Evolutionary conservation across 2,797 vertebrate species (phyloP), one percentile per base, ranked within the genome.

Genomic region (Fundulus diaphanus): DNA sequence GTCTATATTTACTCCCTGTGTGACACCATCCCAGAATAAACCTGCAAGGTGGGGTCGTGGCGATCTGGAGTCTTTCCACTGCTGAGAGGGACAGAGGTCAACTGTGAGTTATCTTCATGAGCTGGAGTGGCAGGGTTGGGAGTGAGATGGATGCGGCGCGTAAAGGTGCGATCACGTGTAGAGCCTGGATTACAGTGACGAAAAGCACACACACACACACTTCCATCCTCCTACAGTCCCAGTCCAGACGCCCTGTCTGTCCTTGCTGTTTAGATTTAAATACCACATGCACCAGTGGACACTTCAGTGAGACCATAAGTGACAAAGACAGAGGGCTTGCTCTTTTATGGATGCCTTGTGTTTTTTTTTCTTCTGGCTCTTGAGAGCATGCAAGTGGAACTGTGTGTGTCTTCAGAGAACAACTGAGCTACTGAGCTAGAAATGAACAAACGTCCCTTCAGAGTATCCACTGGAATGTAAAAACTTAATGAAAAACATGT

Each of bases 11-110:
- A 85, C 87, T 73, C 81, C 80, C 87, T 72, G 54, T 72, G 76
- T 89, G 82, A 82, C 78, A 82, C 65, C 76, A 79, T 88, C 88
- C 87, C 84, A 90, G 83, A 94, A 91, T 92, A 93, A n/a, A 89
- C 86, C 51, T 3, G n/a, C 82, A 82, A 81, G 79, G 75, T 59
- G 3, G 46, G 46, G 46, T 15, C 5, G 22, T 22, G 24, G 76
- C 82, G 59, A 81, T 87, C 84, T 16, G n/a, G 75, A 88, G 76
- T 56, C 77, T 87, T 87, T 88, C 86, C 81, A 88, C 59, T 70
- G 71, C 73, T 76, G 85, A 91, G 79, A 84, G 77, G 51, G 68
- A 81, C 77, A 77, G 70, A 80, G 77, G 82, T 75, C 65, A 85
- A 81, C 24, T 72, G 81, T 74, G 29, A 56, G 37, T 54, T 69